Evolutionary conservation across 2,113 vertebrate species (phyloP).

Genomic region (Spermophilus dauricus): DNA sequence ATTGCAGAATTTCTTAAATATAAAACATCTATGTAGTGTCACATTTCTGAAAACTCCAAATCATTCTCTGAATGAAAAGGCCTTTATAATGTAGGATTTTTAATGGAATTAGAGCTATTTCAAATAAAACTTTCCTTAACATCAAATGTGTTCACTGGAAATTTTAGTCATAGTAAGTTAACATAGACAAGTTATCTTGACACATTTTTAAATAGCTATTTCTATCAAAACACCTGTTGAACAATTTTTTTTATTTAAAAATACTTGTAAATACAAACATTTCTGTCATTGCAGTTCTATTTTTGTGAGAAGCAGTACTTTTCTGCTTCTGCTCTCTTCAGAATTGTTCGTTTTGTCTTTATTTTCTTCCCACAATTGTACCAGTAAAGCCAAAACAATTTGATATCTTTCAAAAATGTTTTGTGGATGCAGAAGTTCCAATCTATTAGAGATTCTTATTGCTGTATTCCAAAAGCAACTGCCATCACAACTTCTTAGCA

Average conservation of each 20-base stretch:
- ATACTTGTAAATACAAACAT: constrained; percentile 11
- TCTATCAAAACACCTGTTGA: constrained; percentile 44
- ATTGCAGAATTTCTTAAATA: constrained; percentile 50
- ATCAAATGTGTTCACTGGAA: neutral
- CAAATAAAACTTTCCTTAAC: constrained; percentile 31
- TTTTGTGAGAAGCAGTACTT: neutral
- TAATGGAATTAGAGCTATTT: constrained; percentile 59
- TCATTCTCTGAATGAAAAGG: constrained; percentile 1
- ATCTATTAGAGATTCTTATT: constrained; percentile 2
- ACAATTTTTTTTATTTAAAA: neutral
- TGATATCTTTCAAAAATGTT: constrained; percentile 50
- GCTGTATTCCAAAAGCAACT: constrained; percentile 10
- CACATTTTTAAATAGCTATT: constrained; percentile 34
- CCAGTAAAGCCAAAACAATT: neutral
- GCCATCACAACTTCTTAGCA: neutral
- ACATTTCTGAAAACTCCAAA: constrained; percentile 50
- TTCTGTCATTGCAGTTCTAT: neutral
- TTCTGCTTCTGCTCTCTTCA: neutral
- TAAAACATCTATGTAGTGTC: constrained; percentile 10
- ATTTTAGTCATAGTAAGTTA: constrained; percentile 29
- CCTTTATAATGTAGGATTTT: constrained; percentile 46
- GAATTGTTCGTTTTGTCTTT: constrained; percentile 22
- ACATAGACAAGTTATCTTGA: constrained; percentile 41
- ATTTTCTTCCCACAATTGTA: constrained; percentile 45
- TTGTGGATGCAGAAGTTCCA: neutral